Evolutionary conservation across 2,113 vertebrate species (phyloP), one percentile per base, ranked within the genome.

Genomic region (Silurus meridionalis): DNA sequence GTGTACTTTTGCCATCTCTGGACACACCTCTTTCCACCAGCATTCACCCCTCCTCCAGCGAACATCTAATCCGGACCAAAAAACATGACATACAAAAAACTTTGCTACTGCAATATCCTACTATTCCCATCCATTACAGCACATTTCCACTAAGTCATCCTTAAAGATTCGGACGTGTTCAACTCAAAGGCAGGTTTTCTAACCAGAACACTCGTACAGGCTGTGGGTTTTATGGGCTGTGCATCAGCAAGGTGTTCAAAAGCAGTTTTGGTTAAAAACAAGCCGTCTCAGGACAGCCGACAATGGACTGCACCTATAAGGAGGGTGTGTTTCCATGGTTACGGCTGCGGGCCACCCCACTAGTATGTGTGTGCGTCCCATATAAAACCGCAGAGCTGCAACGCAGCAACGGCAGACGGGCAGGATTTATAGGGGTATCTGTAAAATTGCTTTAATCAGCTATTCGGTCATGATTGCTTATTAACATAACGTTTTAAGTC

Each of bases 231-330:
- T 10, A n/a, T 21, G 25, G 14, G 4, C 7, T 5, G 50, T 28
- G 64, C 69, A 28, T 57, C 61, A 46, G 58, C 28, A 23, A 67
- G 48, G 69, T 23, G 72, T 87, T 83, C 85, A 60, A 83, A 69
- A 78, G 61, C n/a, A 21, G 50, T 72, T 55, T 66, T 77, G 60
- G 61, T 11, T n/a, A 28, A 88, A 87, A 37, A 71, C 66, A 85
- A 17, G 96, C 94, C 94, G 96, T 97, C 94, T 55, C 69, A 91
- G 69, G 66, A 74, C 66, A 85, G 64, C 66, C 83, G 88, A 90
- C 89, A 90, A 90, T 87, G 83, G 80, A 80, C 72, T 79, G 83
- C 83, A 90, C 85, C 87, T 88, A 78, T 83, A 23, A 80, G 78
- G 63, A 81, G 81, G 52, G 21, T 71, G 78, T 50, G 88, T 90